Evolutionary conservation across 1,140 invertebrate genomes (phyloP), one percentile per base, ranked within the genome.

Genomic region (Microplitis demolitor): DNA sequence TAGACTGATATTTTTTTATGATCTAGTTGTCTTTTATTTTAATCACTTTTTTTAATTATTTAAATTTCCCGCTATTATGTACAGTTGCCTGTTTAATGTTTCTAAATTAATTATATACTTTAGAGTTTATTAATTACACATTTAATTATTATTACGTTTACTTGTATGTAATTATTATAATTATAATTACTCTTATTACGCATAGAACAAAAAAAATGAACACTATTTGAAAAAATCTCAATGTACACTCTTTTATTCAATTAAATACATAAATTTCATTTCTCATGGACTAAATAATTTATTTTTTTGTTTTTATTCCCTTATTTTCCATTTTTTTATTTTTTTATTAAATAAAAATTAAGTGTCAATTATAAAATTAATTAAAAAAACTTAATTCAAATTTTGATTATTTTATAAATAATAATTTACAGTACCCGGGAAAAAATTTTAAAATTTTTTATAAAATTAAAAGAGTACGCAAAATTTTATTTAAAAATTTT

Each of bases 1-100:
- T 64, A 64, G 62, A 64, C 62, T 64, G 62, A 64, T 64, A 37
- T 31, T 62, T 64, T 45, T 45, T 45, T 45, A 45, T 45, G 11
- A 9, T 35, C 5, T 39, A 39, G 33, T 39, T 64, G 62, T 64
- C 14, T 64, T 64, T 64, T 37, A 37, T 14, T 64, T 64, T 13
- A 11, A 35, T 64, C 37, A 64, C 14, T 37, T 9, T 64, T 64
- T 64, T 64, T 62, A 39, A 34, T 4, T 64, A 64, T 62, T 62
- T 62, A 62, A 62, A 24, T 34, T 33, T 24, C 24, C 24, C 24
- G 24, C 24, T 64, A n/a, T 39, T 35, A 24, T 37, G 13, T 64
- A 64, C 16, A 37, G 62, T 64, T 64, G 62, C 56, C 51, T 51
- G 53, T 58, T 58, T n/a, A 58, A 24, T 24, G 24, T 24, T 24